These are phyloP conservation scores for Tragelaphus imberbis DNA, from an alignment of 2,113 vertebrate species.

Conservation along the genomic window DNA sequence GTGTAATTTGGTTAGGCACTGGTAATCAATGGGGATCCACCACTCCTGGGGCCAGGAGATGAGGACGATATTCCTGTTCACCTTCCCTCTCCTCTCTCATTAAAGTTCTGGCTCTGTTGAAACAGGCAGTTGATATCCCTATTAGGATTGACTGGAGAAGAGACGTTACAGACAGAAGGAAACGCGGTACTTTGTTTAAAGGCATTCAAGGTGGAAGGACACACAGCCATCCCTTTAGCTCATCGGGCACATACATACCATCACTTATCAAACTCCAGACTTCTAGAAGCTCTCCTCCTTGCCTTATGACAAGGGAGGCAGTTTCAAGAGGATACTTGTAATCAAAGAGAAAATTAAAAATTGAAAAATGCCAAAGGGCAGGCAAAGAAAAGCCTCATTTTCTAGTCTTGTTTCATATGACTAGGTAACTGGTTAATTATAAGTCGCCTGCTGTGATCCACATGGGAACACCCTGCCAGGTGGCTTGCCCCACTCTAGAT, in stretches of 20 bases:
- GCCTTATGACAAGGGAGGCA: not conserved
- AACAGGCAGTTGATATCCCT: slow-evolving; percentile 46
- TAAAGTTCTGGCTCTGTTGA: slow-evolving; percentile 51
- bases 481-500: not conserved
- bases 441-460: slow-evolving; percentile 39
- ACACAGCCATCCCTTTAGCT: not conserved
- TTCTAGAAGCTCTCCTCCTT: not conserved
- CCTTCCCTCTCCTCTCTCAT: slow-evolving; percentile 19
- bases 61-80: not conserved
- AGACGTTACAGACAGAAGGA: slow-evolving; percentile 3
- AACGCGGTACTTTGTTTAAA: slow-evolving; percentile 21
- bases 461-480: not conserved
- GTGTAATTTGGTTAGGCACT: slow-evolving; percentile 60
- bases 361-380: not conserved
- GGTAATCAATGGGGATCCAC: slow-evolving; percentile 57
- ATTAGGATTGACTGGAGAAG: not conserved
- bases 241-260: not conserved
- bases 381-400: slow-evolving; percentile 43
- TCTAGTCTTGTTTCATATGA: slow-evolving; percentile 54
- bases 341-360: not conserved
- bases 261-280: not conserved
- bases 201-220: slow-evolving; percentile 26
- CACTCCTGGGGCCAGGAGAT: slow-evolving; percentile 48
- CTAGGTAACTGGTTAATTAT: slow-evolving; percentile 60
- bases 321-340: not conserved